Evolutionary conservation across 2,888 invertebrate genomes (phyloP).

Genomic region (Paralinhomoeus sp.): DNA sequence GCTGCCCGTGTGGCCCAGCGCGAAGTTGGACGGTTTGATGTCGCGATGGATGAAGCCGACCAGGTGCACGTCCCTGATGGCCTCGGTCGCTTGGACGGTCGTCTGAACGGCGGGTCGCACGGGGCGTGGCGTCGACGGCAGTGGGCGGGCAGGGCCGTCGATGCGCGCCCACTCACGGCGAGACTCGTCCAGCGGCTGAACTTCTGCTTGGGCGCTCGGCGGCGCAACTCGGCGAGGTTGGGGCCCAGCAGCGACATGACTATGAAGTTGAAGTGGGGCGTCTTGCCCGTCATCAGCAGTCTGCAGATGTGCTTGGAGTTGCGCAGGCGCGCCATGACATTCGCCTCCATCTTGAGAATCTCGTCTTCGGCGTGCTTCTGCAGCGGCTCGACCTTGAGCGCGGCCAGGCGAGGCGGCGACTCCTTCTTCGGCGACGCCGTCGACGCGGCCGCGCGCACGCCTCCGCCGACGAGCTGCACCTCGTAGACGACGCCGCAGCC

Average conservation of each 20-base stretch:
- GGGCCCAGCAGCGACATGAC: constrained; percentile 17
- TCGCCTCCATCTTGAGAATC: constrained; percentile 18
- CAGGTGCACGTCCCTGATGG: not conserved
- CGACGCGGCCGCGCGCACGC: not conserved
- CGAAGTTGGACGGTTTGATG: constrained; percentile 1
- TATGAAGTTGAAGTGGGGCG: constrained; percentile 10
- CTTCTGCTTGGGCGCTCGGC: constrained; percentile 10
- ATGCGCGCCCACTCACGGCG: not conserved
- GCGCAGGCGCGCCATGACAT: not conserved
- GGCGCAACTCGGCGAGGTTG: constrained; percentile 14
- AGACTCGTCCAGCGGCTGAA: constrained; percentile 7
- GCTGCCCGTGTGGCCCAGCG: not conserved
- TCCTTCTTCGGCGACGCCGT: not conserved
- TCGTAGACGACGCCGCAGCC: constrained; percentile 2
- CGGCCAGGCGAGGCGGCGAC: constrained; percentile 5
- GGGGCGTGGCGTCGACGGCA: too few species aligned
- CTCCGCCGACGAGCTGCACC: not conserved
- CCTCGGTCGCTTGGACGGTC: too few species aligned
- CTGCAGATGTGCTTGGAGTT: not conserved
- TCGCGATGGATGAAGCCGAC: constrained; percentile 1
- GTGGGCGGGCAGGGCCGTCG: too few species aligned
- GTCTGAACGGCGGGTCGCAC: too few species aligned
- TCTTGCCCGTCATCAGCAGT: not conserved
- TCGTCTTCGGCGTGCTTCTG: constrained; percentile 13
- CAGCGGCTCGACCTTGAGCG: constrained; percentile 16